These are phyloP conservation scores for Oscheius sp. DNA, from an alignment of 2,888 invertebrate genomes.

Conservation along the genomic window DNA sequence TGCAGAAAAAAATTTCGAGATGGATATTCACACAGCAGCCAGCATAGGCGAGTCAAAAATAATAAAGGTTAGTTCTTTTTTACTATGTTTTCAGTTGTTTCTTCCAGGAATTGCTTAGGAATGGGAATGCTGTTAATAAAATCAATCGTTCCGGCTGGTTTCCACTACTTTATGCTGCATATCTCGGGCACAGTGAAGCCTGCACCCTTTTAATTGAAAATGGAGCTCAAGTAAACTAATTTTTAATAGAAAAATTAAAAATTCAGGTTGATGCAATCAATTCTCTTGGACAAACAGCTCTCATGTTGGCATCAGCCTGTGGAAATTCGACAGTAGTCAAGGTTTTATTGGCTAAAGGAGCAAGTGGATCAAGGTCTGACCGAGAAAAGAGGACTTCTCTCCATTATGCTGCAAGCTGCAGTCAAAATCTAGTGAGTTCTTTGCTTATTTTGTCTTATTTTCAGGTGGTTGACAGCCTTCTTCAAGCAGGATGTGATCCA, in stretches of 20 bases:
- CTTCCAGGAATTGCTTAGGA: constrained; percentile 15
- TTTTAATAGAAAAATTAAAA: not conserved
- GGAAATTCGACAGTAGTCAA: constrained; percentile 71
- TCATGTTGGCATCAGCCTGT: constrained; percentile 74
- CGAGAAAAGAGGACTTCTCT: constrained; percentile 40
- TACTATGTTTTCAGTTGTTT: not conserved
- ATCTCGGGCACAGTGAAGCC: constrained; percentile 87
- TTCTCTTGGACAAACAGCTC: constrained; percentile 69
- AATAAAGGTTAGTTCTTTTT: constrained; percentile 23
- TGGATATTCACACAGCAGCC: constrained; percentile 57
- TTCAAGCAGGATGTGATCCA: constrained; percentile 47
- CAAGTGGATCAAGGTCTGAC: constrained; percentile 35
- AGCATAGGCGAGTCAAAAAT: constrained; percentile 52
- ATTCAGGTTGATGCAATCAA: constrained; percentile 56
- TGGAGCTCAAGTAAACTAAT: constrained; percentile 77
- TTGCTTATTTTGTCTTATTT: not conserved
- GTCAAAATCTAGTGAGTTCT: constrained; percentile 43
- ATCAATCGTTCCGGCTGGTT: constrained; percentile 83
- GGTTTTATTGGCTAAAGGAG: constrained; percentile 39
- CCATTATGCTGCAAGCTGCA: constrained; percentile 52
- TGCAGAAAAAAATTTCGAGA: constrained; percentile 37
- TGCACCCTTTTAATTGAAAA: constrained; percentile 84
- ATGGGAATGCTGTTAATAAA: constrained; percentile 29
- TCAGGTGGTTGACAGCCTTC: constrained; percentile 49
- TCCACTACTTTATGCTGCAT: constrained; percentile 92